Base-by-base conservation (phyloP, 1,140 invertebrate genomes). In the Trinorchestia longiramus region DNA sequence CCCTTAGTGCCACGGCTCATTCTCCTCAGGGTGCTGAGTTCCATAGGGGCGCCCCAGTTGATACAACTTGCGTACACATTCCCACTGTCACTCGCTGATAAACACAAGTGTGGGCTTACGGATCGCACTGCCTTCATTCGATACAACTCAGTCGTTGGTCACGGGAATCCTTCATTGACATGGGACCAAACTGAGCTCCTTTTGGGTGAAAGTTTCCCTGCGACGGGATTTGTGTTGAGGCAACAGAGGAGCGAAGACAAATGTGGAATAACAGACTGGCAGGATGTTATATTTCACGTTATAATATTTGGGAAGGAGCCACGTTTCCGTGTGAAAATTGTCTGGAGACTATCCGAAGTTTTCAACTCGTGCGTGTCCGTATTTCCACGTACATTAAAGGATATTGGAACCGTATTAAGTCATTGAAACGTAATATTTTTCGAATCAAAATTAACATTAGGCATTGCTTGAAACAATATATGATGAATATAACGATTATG, bases 51-150 rank as follows among this genome's bases (percentile, higher is more conserved):
- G 43, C 92, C 40, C 44, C 43, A 94, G 43, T 94, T 8, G 92
- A 94, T 94, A 94, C 92, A 94, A 94, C 43, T 94, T 94, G 44
- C 43, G 36, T 47, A 44, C 43, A 94, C 92, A 94, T 94, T 94
- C 92, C 43, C 92, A 94, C 92, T 94, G 92, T 94, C 92, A 94
- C 92, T 94, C 44, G 92, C 92, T 45, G 92, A 47, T 94, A 94
- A 94, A 94, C 92, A 45, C 92, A 36, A 94, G 92, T 94, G 92
- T 94, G 41, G 92, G 92, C 92, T 40, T 41, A 94, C 92, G 92
- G 45, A 6, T 94, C 8, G 23, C 17, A 11, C 43, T 36, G 15
- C 36, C 62, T 77, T 77, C 62, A 11, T 77, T 36, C 62, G 62
- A 77, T 77, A 77, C 62, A 77, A 77, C 1, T 77, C 36, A 77